Evolutionary conservation across 1,140 invertebrate genomes (phyloP), one percentile per base, ranked within the genome.

Genomic region (Coelopa frigida): DNA sequence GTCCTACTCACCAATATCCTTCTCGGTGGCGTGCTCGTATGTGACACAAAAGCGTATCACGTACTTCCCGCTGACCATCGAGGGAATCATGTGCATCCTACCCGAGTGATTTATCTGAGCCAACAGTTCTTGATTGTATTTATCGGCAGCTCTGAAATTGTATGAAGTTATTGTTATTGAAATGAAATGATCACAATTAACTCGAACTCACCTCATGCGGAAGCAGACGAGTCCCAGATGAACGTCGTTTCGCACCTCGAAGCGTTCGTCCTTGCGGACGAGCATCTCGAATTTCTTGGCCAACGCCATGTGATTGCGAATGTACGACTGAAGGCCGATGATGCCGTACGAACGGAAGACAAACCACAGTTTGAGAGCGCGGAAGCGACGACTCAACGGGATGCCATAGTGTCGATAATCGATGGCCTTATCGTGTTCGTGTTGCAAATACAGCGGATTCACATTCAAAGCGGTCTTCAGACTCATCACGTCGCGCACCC

Each of bases 391-490:
- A 57, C 86, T 90, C 24, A 95, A 64, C 0, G 91, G 88, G 44
- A 95, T 90, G 3, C 89, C 87, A 85, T 92, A 95, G 63, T 95
- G 89, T 57, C 78, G 74, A 56, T 91, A 90, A 60, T 94, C 91
- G 3, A 87, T 82, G 56, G 72, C 71, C 36, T 69, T 69, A 7
- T 70, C 59, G 66, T 86, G 84, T 51, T 81, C 84, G 60, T 96
- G 92, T 51, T 92, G 84, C 2, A 97, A 73, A 58, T 96, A 96
- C 0, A 96, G 66, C 0, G 93, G 93, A 73, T 96, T 89, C 0
- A 97, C 92, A 18, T 89, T 85, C 37, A 96, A 69, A 0, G 92
- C 89, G 27, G 84, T 81, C 6, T 89, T 94, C 15, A 95, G 70
- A 44, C 80, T 81, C 49, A 88, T 81, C 24, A 84, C 74, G 58